Base-by-base conservation (phyloP, 2,113 vertebrate species). In the Phylloscopus whistleri region DNA sequence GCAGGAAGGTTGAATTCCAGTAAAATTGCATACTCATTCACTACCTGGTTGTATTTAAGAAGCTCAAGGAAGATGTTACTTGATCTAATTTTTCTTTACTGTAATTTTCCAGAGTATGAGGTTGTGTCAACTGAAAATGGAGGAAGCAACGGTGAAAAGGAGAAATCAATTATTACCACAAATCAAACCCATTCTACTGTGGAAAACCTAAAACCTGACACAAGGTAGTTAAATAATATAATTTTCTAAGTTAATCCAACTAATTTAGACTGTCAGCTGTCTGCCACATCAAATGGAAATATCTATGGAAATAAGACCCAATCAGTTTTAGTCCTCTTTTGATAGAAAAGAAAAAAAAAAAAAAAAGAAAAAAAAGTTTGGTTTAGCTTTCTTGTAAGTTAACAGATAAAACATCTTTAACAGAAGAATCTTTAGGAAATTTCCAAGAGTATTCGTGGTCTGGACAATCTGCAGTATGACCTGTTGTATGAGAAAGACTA, bases 151-250 rank as follows among this genome's bases (percentile, higher is more conserved):
- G 99, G 96, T 74, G 95, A 98, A 90, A 96, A 99, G 63, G 98
- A 99, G 84, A 97, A 98, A 77, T 99, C 98, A 8, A 83, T 99
- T 91, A 96, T 98, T 97, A 98, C 98, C 84, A 99, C 99, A 94
- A 99, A 99, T 97, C 99, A 99, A 97, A 99, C 99, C 6, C 99
- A 99, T 96, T 98, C 99, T 77, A 98, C 99, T 3, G 98, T 99
- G 96, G 99, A 99, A 98, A 99, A 99, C 94, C 97, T 99, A 84
- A 99, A 98, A 96, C 99, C 99, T 93, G 98, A 99, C 89, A 99
- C 98, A 98, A 99, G 98, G 99, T 99, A 98, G 96, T 83, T 53
- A 59, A 82, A 44, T 79, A 60, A 80, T 56, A 37, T 26, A 1
- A 67, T 81, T 89, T 82, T 70, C 16, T 60, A 69, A 79, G 3